Percentiles rank a stretch among this genome's conserved stretches.
Conservation (phyloP, 2,888 invertebrate species). For the Priocnemis perturbator region DNA sequence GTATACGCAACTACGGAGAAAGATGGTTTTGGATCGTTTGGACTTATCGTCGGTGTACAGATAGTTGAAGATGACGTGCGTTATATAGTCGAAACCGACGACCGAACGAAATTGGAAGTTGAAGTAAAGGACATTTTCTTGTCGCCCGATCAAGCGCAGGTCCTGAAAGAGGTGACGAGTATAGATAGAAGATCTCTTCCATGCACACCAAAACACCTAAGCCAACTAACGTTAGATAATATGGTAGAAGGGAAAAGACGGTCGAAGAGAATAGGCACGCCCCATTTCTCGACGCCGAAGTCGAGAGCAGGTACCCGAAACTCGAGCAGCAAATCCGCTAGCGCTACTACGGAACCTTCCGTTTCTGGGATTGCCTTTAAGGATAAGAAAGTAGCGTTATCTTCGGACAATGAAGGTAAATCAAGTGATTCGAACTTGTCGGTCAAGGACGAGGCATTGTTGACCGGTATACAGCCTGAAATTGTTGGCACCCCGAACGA, state of each 20-base stretch:
- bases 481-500: conserved; percentile 58
- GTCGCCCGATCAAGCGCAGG: conserved; percentile 66
- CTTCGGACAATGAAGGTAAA: conserved; percentile 49
- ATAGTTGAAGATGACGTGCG: conserved; percentile 42
- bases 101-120: conserved; percentile 61
- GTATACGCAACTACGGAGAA: conserved; percentile 62
- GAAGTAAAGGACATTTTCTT: conserved; percentile 64
- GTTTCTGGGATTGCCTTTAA: conserved; percentile 55
- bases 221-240: conserved; percentile 66
- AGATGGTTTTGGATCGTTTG: conserved; percentile 62
- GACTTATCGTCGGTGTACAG: conserved; percentile 60
- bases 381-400: conserved; percentile 31
- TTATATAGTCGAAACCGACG: conserved; percentile 66
- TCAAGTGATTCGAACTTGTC: conserved; percentile 59
- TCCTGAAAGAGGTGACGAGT: conserved; percentile 60
- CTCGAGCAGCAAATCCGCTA: conserved; percentile 5
- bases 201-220: conserved; percentile 60
- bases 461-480: conserved; percentile 64
- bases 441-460: conserved; percentile 41
- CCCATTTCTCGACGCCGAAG: conserved; percentile 52
- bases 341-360: conserved; percentile 44
- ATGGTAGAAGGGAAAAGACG: conserved; percentile 65
- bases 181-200: conserved; percentile 51
- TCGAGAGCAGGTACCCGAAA: conserved; percentile 32
- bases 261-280: conserved; percentile 56